phyloP scores from a whole-genome alignment of 2,113 vertebrate species.

The Phyllostomus discolor region DNA sequence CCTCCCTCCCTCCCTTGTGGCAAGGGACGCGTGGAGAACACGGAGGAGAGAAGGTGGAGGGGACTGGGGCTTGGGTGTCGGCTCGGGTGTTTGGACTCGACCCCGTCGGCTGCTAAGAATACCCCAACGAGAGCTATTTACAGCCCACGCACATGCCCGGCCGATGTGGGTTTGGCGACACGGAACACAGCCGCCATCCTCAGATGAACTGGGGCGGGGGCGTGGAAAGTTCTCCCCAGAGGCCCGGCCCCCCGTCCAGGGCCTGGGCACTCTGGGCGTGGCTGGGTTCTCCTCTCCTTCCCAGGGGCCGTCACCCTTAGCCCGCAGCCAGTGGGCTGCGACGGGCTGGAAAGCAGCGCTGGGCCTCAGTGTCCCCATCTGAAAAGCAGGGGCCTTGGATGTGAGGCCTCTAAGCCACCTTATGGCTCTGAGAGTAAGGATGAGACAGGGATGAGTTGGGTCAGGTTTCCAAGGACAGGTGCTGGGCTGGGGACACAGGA shows the following conservation, averaged over 20 bases:
- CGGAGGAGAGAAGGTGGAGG: neutral
- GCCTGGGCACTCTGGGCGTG: neutral
- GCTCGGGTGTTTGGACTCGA: neutral
- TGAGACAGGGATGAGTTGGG: too few relatives aligned
- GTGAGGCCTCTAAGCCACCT: neutral
- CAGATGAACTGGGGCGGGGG: neutral
- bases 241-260: neutral
- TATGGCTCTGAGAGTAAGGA: neutral
- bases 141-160: fast-evolving
- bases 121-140: neutral
- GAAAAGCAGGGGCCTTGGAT: neutral
- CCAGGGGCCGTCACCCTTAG: neutral
- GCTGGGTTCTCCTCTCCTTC: neutral
- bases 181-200: neutral
- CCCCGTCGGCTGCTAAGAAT: neutral
- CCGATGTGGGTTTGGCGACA: neutral
- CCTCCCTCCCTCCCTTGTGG: neutral
- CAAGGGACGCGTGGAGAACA: neutral
- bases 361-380: neutral
- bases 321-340: neutral
- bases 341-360: neutral
- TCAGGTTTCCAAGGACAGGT: neutral
- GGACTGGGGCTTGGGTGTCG: neutral
- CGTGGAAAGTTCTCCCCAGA: neutral
- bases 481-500: neutral